Conservation (phyloP, 2,888 invertebrate genomes). For the Leucophenga montana region DNA sequence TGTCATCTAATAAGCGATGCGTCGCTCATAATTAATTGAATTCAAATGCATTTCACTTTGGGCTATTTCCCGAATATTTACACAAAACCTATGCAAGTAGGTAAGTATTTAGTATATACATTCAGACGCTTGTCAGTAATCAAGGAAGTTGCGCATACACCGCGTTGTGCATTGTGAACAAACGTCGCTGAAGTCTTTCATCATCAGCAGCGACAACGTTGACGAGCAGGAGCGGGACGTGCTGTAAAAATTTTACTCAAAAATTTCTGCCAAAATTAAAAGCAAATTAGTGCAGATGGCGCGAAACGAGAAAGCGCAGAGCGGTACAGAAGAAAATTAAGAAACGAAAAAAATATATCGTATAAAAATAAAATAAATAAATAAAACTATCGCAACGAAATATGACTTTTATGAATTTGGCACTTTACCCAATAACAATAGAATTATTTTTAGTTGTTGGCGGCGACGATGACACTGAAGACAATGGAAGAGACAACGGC, state of each 20-base stretch:
- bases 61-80: slow-evolving; percentile 27
- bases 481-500: too few relatives aligned
- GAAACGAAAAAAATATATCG: background rate
- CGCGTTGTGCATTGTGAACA: slow-evolving; percentile 26
- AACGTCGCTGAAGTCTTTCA: slow-evolving; percentile 15
- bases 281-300: background rate
- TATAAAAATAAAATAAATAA: slow-evolving; percentile 1
- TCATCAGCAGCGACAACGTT: slow-evolving; percentile 1
- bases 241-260: slow-evolving; percentile 6
- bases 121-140: slow-evolving; percentile 29
- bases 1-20: slow-evolving; percentile 53
- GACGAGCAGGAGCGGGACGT: slow-evolving; percentile 15
- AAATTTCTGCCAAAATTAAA: slow-evolving; percentile 24
- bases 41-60: slow-evolving; percentile 54
- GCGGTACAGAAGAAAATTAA: background rate
- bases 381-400: slow-evolving; percentile 6
- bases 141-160: slow-evolving; percentile 47
- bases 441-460: slow-evolving; percentile 45
- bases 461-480: too few relatives aligned
- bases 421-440: slow-evolving; percentile 42
- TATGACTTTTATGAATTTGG: slow-evolving; percentile 43
- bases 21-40: slow-evolving; percentile 56
- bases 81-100: background rate
- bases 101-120: background rate
- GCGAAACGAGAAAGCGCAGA: background rate